Evolutionary conservation across 2,888 invertebrate species (phyloP).

Genomic region (Agriotes lineatus): DNA sequence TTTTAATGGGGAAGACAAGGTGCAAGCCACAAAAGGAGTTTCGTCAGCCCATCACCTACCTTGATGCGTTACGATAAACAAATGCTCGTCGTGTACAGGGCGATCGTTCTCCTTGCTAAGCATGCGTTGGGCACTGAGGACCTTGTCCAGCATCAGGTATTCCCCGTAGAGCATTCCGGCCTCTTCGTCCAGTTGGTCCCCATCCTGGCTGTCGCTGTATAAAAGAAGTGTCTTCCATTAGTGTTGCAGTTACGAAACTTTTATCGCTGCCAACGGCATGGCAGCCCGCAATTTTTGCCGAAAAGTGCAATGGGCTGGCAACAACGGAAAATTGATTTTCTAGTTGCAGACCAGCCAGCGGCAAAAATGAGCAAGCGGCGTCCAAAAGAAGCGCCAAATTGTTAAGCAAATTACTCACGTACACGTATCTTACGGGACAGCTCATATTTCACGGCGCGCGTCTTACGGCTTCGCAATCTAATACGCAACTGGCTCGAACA

Average conservation of each 20-base stretch:
- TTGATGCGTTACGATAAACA: conserved; percentile 98
- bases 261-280: no score
- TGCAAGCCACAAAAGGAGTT: no score
- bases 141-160: conserved; percentile 90
- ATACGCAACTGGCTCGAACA: conserved; percentile 45
- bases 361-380: no score
- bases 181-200: conserved; percentile 74
- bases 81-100: conserved; percentile 94
- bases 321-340: no score
- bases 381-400: no score
- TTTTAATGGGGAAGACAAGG: no score
- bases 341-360: no score
- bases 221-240: no score
- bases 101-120: conserved; percentile 79
- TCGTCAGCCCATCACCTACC: conserved; percentile 70
- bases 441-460: conserved; percentile 53
- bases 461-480: conserved; percentile 51
- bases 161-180: conserved; percentile 91
- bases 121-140: conserved; percentile 85
- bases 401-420: no score
- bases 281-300: no score
- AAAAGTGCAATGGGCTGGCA: no score
- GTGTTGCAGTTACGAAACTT: no score
- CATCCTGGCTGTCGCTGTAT: conserved; percentile 63
- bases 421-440: conserved; percentile 57